Base-by-base conservation (phyloP, 2,888 invertebrate species). In the Fragum fragum region DNA sequence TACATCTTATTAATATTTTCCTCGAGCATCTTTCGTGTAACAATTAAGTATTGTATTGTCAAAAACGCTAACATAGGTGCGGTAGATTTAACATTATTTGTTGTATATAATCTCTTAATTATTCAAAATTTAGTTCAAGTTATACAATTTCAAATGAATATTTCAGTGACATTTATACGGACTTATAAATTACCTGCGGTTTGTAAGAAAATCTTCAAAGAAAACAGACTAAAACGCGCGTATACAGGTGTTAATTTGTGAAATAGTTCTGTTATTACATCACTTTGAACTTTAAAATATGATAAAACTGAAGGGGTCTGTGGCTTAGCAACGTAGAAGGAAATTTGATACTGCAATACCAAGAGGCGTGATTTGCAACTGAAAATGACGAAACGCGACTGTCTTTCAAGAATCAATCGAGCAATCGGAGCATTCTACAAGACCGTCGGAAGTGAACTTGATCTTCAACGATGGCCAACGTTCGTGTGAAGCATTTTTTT, bases 121-220 rank as follows among this genome's bases (percentile, higher is more conserved):
- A 57, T 23, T 57, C 28, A 23, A 57, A 26, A 57, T 28, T 28
- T n/a, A 57, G 26, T 28, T 14, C 57, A 57, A 57, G 57, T 57
- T 57, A 57, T 57, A 57, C 57, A 57, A 57, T 57, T 57, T 57
- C 57, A 57, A 57, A 57, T 28, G 28, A 57, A 57, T 57, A 23
- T 57, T 28, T 57, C 9, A 57, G 57, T 57, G 57, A 57, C 57
- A 23, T 57, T 57, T 57, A 57, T 57, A 57, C 57, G 11, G 23
- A 2, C 1, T 21, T 26, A 57, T 57, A 26, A 57, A 57, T 57
- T 57, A 57, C 23, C 47, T 57, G 57, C 57, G 57, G 57, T 57
- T 57, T 47, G 47, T 47, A 47, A 47, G 47, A 47, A 47, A 47
- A 47, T 47, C 47, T 47, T 47, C 47, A 47, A 47, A 47, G 47